Evolutionary conservation across 2,113 vertebrate species (phyloP).

Genomic region (Periophthalmodon schlosseri): DNA sequence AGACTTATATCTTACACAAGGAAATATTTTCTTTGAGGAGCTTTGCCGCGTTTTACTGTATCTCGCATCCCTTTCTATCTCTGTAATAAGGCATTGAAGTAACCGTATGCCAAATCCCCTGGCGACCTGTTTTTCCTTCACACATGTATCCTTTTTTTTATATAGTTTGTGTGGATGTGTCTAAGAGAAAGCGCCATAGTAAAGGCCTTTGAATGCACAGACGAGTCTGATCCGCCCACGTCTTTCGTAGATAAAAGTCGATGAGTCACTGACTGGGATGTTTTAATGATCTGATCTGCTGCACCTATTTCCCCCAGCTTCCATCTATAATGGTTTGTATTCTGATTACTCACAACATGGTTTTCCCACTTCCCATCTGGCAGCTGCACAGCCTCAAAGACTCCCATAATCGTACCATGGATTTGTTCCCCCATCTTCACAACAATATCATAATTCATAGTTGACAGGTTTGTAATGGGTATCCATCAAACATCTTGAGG

Average conservation of each 20-base stretch:
- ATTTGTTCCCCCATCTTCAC: constrained; percentile 10
- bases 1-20: neutral
- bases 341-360: constrained; percentile 14
- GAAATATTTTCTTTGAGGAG: neutral
- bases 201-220: constrained; percentile 31
- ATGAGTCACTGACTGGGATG: constrained; percentile 65
- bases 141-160: constrained; percentile 36
- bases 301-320: constrained; percentile 43
- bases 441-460: constrained; percentile 32
- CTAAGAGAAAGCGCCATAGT: constrained; percentile 21
- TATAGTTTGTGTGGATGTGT: constrained; percentile 29
- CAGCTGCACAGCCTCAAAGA: constrained; percentile 36
- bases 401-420: constrained; percentile 16
- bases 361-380: constrained; percentile 26
- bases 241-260: constrained; percentile 60
- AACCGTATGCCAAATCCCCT: neutral
- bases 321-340: constrained; percentile 30
- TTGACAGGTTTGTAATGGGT: constrained; percentile 42
- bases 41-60: neutral
- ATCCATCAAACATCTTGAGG: constrained; percentile 41
- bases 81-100: neutral
- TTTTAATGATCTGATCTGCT: constrained; percentile 58
- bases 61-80: neutral
- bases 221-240: constrained; percentile 60
- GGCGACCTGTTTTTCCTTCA: constrained; percentile 12